These are phyloP conservation scores for Drosophila buzzatii DNA, from an alignment of 2,888 invertebrate genomes.

Conservation along the genomic window DNA sequence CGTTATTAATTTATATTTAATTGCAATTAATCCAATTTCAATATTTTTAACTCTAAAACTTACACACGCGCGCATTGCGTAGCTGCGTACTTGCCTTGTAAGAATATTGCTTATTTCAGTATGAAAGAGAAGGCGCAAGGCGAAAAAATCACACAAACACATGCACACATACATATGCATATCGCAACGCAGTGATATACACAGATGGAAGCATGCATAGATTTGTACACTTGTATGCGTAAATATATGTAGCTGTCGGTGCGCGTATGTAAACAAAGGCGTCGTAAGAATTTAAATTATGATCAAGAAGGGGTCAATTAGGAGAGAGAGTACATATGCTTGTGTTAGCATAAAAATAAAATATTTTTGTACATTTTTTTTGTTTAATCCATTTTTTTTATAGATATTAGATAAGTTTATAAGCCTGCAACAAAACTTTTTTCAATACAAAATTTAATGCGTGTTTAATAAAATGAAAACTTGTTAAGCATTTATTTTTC, in stretches of 20 bases:
- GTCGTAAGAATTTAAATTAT: neutral
- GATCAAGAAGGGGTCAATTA: neutral
- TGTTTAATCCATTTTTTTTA: too few relatives aligned
- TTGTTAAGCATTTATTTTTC: too few relatives aligned
- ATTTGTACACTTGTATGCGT: neutral
- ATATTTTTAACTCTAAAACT: neutral
- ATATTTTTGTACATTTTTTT: too few relatives aligned
- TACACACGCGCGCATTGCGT: neutral
- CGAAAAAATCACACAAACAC: neutral
- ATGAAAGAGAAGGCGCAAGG: neutral
- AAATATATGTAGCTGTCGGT: neutral
- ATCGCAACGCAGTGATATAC: neutral
- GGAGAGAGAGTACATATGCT: too few relatives aligned
- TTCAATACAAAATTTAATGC: too few relatives aligned
- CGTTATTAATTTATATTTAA: neutral
- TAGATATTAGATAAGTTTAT: too few relatives aligned
- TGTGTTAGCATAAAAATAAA: too few relatives aligned
- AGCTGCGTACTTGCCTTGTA: slow-evolving; percentile 8
- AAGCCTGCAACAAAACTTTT: too few relatives aligned
- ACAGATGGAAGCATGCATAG: neutral
- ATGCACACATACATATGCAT: neutral
- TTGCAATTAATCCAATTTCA: neutral
- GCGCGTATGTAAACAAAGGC: neutral
- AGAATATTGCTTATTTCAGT: neutral
- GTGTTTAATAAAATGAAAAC: too few relatives aligned